Percentiles rank a stretch among this genome's conserved stretches.
These are phyloP conservation scores for Eospalax fontanierii DNA, from an alignment of 2,797 vertebrate genomes.

Conservation along the genomic window DNA sequence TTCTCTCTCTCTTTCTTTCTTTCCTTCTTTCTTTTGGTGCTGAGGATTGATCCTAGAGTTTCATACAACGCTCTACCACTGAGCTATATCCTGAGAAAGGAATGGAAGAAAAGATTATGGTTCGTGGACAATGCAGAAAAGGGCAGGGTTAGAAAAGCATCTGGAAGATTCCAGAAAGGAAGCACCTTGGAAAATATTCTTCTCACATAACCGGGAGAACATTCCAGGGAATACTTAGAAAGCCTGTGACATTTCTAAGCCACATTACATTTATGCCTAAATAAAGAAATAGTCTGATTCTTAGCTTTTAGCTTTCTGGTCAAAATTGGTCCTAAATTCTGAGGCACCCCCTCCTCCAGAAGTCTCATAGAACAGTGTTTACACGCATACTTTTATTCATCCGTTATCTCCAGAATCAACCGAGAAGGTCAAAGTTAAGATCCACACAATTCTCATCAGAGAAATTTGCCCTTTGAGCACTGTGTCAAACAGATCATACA, in stretches of 20 bases:
- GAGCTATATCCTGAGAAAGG: neutral
- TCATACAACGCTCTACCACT: neutral
- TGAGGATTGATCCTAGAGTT: neutral
- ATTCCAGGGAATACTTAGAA: neutral
- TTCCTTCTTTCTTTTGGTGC: neutral
- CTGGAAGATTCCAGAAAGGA: neutral
- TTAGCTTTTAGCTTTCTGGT: neutral
- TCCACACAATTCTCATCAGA: too few relatives aligned
- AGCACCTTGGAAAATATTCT: neutral
- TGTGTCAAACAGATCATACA: too few relatives aligned
- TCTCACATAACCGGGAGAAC: neutral
- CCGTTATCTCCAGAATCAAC: too few relatives aligned
- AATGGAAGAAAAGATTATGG: neutral
- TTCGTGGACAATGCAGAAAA: neutral
- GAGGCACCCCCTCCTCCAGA: too few relatives aligned
- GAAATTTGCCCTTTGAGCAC: too few relatives aligned
- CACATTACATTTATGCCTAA: too few relatives aligned
- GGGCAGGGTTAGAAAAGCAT: neutral
- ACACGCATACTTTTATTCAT: too few relatives aligned
- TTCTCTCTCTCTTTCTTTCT: neutral
- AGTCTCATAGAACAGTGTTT: too few relatives aligned
- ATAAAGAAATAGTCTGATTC: too few relatives aligned
- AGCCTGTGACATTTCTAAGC: too few relatives aligned
- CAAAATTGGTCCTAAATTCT: neutral
- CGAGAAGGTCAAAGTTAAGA: too few relatives aligned